A percentile compares a stretch with the other conserved stretches of the same genome.
phyloP scores from a whole-genome alignment of 2,888 invertebrate genomes.

The Clunio marinus region DNA sequence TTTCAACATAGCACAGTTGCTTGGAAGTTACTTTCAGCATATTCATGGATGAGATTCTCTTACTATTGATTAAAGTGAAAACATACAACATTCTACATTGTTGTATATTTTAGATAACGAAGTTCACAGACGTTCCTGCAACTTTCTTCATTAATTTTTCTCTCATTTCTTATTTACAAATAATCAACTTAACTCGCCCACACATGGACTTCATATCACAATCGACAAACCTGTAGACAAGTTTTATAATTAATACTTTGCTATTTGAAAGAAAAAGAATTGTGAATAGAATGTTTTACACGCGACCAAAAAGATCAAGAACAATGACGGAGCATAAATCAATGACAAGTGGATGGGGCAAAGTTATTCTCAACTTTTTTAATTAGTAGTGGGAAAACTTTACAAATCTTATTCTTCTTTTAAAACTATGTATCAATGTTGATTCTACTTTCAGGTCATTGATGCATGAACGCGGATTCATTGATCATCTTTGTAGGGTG shows the following conservation, averaged over 20 bases:
- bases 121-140: constrained; percentile 5
- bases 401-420: too few species aligned
- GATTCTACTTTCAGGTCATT: too few species aligned
- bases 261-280: too few species aligned
- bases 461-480: too few species aligned
- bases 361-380: too few species aligned
- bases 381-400: too few species aligned
- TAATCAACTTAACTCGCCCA: constrained; percentile 15
- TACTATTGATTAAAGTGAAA: constrained; percentile 26
- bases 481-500: too few species aligned
- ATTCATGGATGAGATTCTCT: neutral
- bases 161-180: too few species aligned
- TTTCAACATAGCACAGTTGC: constrained; percentile 1
- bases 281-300: neutral
- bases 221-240: neutral
- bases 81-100: constrained; percentile 28
- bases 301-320: too few species aligned
- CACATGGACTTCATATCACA: constrained; percentile 7
- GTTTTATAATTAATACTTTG: constrained; percentile 16
- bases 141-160: neutral
- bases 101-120: constrained; percentile 29
- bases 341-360: too few species aligned
- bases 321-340: too few species aligned
- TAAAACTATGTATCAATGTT: too few species aligned
- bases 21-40: neutral